Base-by-base conservation (phyloP, 2,888 invertebrate species). In the Julus scandinavius region DNA sequence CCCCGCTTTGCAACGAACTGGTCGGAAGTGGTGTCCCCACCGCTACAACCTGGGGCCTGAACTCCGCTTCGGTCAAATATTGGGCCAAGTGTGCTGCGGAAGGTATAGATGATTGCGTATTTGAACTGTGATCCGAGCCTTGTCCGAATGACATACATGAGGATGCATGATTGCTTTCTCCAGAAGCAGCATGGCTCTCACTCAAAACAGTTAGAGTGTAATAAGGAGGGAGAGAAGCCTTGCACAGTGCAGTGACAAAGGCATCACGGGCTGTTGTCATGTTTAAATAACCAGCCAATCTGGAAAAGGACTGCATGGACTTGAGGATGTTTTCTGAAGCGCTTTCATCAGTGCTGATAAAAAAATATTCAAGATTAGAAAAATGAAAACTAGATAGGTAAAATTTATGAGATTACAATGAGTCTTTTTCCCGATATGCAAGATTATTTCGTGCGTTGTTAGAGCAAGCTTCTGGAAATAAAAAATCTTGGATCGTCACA, bases 21-120 rank as follows among this genome's bases (percentile, higher is more conserved):
- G 97, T 96, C 1, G 98, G 98, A 90, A 99, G 93, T 40, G 98
- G 97, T 0, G 98, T 98, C 41, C 99, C 99, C 89, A 99, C 98
- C 90, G 98, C 99, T 85, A 99, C 98, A 89, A 99, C 98, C 93
- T 99, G 99, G 91, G 97, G 98, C 49, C 96, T 93, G 92, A 95
- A 96, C 93, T 97, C 97, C 87, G 95, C 94, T 90, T 96, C 96
- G n/a, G 90, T 89, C 49, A 90, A 88, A 88, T 90, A 94, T 90
- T 72, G 88, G 54, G 45, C 84, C 86, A 86, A 58, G 40, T 80
- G 87, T 7, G 87, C 80, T 17, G 50, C 89, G n/a, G 58, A 17
- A 2, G 87, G 50, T 15, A 83, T 87, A 38, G 89, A 88, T 45
- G 89, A 89, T 9, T 87, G 41, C 72, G 87, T 88, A 40, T 88